A percentile compares a stretch with the other conserved stretches of the same genome.
Evolutionary conservation across 2,797 vertebrate species (phyloP).

Genomic region (Hozukius guyotensis): DNA sequence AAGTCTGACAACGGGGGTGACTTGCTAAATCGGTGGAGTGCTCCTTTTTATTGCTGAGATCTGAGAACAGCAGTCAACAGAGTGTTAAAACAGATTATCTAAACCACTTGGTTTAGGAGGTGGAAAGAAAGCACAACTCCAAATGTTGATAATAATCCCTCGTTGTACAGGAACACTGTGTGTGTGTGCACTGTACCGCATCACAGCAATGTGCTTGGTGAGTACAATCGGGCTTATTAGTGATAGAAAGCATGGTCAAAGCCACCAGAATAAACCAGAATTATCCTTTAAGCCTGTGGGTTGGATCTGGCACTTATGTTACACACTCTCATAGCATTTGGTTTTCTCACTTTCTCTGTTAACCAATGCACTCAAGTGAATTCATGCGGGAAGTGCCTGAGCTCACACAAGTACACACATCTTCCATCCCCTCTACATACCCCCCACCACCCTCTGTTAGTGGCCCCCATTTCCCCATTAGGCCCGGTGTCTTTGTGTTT

Average conservation of each 20-base stretch:
- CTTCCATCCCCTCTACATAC: background rate
- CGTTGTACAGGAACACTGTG: background rate
- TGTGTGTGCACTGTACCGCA: no score
- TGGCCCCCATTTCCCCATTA: constrained; percentile 34
- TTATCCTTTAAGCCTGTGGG: background rate
- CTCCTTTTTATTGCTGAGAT: background rate
- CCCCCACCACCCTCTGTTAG: background rate
- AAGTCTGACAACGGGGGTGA: no score
- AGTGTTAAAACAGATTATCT: background rate
- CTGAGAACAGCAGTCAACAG: background rate
- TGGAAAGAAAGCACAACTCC: no score
- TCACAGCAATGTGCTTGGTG: background rate
- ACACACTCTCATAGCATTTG: background rate
- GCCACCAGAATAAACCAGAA: background rate
- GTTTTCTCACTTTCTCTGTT: background rate
- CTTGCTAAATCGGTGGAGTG: background rate
- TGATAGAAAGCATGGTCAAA: background rate
- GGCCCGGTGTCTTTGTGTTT: constrained; percentile 53
- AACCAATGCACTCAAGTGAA: background rate
- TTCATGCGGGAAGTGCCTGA: background rate
- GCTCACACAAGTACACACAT: constrained; percentile 4
- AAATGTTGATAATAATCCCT: background rate
- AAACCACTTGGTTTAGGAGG: background rate
- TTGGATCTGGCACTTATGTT: background rate
- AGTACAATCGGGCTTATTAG: background rate